Evolutionary conservation across 2,888 invertebrate genomes (phyloP).

Genomic region (Cheilosia grossa): DNA sequence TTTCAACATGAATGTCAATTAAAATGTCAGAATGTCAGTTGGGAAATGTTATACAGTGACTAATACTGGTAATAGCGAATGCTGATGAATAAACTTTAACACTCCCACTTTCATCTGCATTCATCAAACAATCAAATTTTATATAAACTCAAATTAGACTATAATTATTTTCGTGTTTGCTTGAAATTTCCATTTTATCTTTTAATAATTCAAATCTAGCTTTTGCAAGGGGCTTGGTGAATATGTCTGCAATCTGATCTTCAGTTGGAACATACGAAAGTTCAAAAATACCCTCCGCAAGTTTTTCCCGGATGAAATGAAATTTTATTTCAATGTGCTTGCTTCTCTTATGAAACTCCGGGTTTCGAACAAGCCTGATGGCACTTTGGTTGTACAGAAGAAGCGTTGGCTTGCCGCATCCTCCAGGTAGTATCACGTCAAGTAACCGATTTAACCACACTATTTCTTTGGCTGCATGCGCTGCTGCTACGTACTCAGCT

Average conservation of each 20-base stretch:
- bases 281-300: constrained; percentile 7
- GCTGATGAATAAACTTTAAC: no score
- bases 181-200: background rate
- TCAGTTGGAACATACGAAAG: constrained; percentile 9
- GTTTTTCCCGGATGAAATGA: background rate
- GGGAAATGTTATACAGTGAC: no score
- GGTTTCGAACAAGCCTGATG: background rate
- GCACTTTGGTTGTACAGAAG: background rate
- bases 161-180: background rate
- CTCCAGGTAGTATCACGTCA: no score
- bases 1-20: no score
- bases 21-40: no score
- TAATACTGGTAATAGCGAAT: no score
- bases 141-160: no score
- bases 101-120: no score
- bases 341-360: background rate
- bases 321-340: background rate
- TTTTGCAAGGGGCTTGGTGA: constrained; percentile 1
- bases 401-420: background rate
- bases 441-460: no score
- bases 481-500: no score
- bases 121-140: no score
- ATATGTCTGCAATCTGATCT: constrained; percentile 11
- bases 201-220: background rate
- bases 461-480: no score